Conservation (phyloP, 2,113 vertebrate genomes). For the Thamnaconus septentrionalis region DNA sequence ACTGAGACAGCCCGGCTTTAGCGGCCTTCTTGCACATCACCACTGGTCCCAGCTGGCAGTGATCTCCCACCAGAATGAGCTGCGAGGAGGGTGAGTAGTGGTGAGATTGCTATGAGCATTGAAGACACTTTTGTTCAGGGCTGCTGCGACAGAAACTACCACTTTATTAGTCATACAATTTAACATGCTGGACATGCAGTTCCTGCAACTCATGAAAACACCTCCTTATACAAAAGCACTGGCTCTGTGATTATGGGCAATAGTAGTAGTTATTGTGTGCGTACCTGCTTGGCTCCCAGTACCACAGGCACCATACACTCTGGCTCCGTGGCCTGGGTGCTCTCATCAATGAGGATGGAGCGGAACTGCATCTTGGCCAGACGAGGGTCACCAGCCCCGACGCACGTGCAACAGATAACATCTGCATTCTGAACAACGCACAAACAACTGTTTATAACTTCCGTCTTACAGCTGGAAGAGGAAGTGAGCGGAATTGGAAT, state of each 20-base stretch:
- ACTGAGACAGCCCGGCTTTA: constrained; percentile 95
- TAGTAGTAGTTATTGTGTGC: not conserved
- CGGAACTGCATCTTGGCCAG: constrained; percentile 99
- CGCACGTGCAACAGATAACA: constrained; percentile 97
- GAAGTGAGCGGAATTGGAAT: not conserved
- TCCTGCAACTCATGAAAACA: no score
- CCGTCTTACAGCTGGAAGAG: not conserved
- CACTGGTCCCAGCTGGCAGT: constrained; percentile 96
- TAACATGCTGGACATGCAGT: no score
- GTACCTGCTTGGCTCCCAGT: constrained; percentile 94
- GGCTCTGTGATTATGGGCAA: not conserved
- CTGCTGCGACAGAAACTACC: no score
- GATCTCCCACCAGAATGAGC: constrained; percentile 97
- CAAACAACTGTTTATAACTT: not conserved
- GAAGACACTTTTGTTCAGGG: no score
- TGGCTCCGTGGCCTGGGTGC: constrained; percentile 96
- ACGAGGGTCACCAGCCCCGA: constrained; percentile 93
- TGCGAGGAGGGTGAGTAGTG: constrained; percentile 43
- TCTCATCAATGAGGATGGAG: constrained; percentile 97
- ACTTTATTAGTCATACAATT: no score
- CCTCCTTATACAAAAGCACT: not conserved
- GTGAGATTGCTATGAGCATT: not conserved
- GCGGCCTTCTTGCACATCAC: constrained; percentile 99
- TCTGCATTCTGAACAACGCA: constrained; percentile 85
- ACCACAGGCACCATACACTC: constrained; percentile 99